A percentile compares a stretch with the other conserved stretches of the same genome.
phyloP scores from a whole-genome alignment of 2,888 invertebrate genomes.

The Netelia melanura region DNA sequence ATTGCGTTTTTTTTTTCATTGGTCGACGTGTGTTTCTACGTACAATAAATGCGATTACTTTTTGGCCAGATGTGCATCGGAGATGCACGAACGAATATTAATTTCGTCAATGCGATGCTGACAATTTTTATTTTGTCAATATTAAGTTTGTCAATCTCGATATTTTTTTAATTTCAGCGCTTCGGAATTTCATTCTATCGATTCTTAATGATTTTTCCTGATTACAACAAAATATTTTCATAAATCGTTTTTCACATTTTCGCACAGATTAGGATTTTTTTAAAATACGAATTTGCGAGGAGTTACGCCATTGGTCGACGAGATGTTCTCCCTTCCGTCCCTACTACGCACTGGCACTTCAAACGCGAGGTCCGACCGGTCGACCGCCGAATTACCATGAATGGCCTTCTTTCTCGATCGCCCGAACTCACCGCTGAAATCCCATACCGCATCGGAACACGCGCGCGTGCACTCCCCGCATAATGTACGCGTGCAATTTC shows the following conservation, averaged over 20 bases:
- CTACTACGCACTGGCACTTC: constrained; percentile 23
- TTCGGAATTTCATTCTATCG: background rate
- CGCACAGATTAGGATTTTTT: background rate
- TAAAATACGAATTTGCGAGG: background rate
- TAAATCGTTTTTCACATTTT: no score
- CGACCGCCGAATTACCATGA: constrained; percentile 69
- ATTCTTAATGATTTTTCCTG: background rate
- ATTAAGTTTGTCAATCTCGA: background rate
- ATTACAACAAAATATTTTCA: background rate
- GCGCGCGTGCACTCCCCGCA: constrained; percentile 25
- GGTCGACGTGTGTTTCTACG: no score
- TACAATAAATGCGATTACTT: no score
- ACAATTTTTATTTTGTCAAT: background rate
- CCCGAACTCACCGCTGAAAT: constrained; percentile 41
- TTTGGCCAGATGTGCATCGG: no score
- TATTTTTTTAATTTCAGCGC: background rate
- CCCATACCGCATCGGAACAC: constrained; percentile 32
- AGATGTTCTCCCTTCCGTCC: background rate
- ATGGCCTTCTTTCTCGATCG: constrained; percentile 64
- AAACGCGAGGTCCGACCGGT: constrained; percentile 55
- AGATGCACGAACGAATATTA: no score
- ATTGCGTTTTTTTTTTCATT: no score
- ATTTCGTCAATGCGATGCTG: no score
- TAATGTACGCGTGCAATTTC: constrained; percentile 20
- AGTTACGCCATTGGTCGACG: constrained; percentile 48